A percentile compares a stretch with the other conserved stretches of the same genome.
Evolutionary conservation across 2,113 vertebrate genomes (phyloP).

Genomic region (Neodon shergylaensis): DNA sequence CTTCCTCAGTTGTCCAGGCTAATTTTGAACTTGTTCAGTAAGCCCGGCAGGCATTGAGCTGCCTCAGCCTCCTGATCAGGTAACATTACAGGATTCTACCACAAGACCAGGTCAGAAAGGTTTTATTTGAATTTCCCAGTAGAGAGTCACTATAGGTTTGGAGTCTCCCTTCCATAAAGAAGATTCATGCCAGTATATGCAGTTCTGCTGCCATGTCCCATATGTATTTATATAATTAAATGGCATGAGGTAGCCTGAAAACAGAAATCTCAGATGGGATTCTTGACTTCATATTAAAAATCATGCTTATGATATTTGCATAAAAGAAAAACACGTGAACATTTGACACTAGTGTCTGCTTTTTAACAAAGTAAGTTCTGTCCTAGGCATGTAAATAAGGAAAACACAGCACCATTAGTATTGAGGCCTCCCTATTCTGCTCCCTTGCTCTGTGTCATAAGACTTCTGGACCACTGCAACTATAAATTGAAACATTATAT

Average conservation of each 20-base stretch:
- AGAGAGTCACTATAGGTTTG: background rate
- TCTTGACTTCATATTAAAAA: background rate
- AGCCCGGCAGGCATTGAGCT: background rate
- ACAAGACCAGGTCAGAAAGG: background rate
- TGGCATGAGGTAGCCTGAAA: background rate
- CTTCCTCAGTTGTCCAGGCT: background rate
- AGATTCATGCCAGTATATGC: background rate
- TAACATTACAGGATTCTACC: background rate
- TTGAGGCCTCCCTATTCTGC: background rate
- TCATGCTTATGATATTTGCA: background rate
- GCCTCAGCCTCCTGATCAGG: background rate
- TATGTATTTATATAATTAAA: background rate
- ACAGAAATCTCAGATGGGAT: background rate
- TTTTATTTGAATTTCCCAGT: background rate
- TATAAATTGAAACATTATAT: background rate
- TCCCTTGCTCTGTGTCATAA: background rate
- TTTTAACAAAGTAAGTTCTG: background rate
- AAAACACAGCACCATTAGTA: background rate
- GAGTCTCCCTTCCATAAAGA: background rate
- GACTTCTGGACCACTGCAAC: background rate
- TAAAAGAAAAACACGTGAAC: background rate
- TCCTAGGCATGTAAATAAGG: no score
- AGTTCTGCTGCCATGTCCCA: background rate
- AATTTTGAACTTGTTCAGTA: background rate
- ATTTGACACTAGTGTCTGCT: background rate